Percentiles rank a stretch among this genome's conserved stretches.
These are phyloP conservation scores for Synodontis membranacea DNA, from an alignment of 2,113 vertebrate species.

Conservation along the genomic window DNA sequence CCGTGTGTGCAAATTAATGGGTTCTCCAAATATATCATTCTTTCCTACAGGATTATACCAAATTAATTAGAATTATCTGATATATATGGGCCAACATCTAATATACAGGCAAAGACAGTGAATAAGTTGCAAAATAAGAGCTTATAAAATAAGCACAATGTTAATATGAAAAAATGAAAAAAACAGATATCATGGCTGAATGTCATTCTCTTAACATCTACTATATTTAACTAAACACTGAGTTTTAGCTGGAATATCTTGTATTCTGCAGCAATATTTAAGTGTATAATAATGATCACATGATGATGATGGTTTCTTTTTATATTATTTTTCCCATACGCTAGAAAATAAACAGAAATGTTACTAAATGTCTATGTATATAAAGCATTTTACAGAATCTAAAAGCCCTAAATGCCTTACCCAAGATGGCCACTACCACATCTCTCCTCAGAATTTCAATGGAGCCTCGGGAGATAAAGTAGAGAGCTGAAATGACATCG, in stretches of 20 bases:
- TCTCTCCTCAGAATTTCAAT: constrained; percentile 88
- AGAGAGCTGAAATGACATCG: constrained; percentile 86
- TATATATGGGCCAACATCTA: neutral
- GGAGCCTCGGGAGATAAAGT: constrained; percentile 91
- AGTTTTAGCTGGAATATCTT: neutral
- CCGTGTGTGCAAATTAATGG: constrained; percentile 78
- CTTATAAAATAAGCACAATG: neutral
- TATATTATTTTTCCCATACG: neutral
- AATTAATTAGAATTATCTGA: neutral
- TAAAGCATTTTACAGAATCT: neutral
- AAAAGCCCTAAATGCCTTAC: constrained; percentile 62
- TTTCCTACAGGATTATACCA: constrained; percentile 72
- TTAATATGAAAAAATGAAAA: neutral
- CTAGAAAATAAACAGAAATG: neutral
- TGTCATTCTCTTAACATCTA: neutral
- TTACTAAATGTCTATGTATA: neutral
- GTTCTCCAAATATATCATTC: constrained; percentile 89
- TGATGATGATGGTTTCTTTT: constrained; percentile 8
- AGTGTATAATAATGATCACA: constrained; percentile 10
- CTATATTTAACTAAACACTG: neutral
- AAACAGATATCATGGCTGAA: neutral
- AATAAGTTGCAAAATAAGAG: neutral
- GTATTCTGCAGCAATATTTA: neutral
- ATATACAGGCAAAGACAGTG: neutral
- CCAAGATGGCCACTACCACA: constrained; percentile 86